These are phyloP conservation scores for Callospermophilus lateralis DNA, from an alignment of 2,113 vertebrate species.

Conservation along the genomic window DNA sequence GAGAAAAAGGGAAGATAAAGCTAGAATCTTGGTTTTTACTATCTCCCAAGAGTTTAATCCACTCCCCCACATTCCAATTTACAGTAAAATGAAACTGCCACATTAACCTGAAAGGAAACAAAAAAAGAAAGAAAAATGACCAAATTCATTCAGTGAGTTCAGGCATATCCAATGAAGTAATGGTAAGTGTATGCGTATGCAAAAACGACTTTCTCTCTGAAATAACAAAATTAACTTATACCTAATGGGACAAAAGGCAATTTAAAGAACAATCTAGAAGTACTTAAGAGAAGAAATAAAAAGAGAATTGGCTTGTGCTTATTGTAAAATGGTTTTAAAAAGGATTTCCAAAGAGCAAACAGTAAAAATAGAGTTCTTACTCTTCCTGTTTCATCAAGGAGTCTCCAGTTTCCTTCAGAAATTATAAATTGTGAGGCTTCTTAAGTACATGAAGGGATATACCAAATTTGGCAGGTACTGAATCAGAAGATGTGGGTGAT, in stretches of 20 bases:
- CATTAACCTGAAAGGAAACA: conserved; percentile 76
- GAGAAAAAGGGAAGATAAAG: conserved; percentile 45
- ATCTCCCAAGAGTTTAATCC: conserved; percentile 71
- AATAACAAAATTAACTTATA: conserved; percentile 29
- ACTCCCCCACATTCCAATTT: conserved; percentile 74
- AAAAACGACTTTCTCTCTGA: neutral
- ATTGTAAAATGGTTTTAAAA: neutral
- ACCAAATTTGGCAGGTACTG: neutral
- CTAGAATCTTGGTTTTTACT: conserved; percentile 68
- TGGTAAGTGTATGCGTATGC: conserved; percentile 15
- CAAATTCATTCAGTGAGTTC: conserved; percentile 64
- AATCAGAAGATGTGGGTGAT: neutral
- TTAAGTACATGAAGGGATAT: neutral
- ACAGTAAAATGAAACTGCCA: conserved; percentile 80
- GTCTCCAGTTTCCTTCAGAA: neutral
- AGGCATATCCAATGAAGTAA: conserved; percentile 51
- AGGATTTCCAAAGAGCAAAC: conserved; percentile 29
- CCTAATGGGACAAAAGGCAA: neutral
- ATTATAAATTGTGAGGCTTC: neutral
- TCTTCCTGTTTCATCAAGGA: neutral
- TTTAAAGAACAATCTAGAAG: neutral
- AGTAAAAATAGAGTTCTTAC: neutral
- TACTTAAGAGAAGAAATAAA: neutral
- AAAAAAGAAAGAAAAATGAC: conserved; percentile 52
- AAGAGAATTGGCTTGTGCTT: neutral